Conservation (phyloP, 2,797 vertebrate species). For the Gymnopithys bicolor region DNA sequence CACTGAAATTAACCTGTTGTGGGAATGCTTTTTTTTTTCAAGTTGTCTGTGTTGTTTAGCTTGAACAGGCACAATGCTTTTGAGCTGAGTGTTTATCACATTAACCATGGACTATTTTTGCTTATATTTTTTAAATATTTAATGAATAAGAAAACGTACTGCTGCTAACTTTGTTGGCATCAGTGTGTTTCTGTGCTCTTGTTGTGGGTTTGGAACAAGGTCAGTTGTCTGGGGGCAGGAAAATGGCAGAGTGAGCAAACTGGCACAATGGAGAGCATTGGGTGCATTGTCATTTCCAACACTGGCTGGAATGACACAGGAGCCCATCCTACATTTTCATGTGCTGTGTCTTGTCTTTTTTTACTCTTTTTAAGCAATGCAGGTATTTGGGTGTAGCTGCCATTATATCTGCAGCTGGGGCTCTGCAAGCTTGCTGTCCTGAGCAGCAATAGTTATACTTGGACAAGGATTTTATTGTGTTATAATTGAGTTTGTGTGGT, state of each 20-base stretch:
- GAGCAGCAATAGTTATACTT: not conserved
- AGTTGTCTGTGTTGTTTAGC: conserved; percentile 44
- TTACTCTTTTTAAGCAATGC: not conserved
- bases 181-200: not conserved
- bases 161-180: not conserved
- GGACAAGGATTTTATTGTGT: not conserved
- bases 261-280: not conserved
- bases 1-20: not conserved
- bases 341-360: not conserved
- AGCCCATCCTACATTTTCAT: not conserved
- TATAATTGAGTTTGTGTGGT: not conserved
- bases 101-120: conserved; percentile 17
- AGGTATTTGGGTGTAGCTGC: not conserved
- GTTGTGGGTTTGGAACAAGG: not conserved
- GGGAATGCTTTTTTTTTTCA: not conserved
- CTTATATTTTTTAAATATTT: conserved; percentile 3
- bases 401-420: not conserved
- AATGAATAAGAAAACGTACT: not conserved
- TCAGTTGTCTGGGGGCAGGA: not conserved
- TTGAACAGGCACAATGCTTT: conserved; percentile 8
- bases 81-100: conserved; percentile 21
- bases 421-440: not conserved
- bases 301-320: not conserved
- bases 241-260: not conserved
- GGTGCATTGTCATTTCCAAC: not conserved